Evolutionary conservation across 2,888 invertebrate genomes (phyloP), one percentile per base, ranked within the genome.

Genomic region (Tipula unca): DNA sequence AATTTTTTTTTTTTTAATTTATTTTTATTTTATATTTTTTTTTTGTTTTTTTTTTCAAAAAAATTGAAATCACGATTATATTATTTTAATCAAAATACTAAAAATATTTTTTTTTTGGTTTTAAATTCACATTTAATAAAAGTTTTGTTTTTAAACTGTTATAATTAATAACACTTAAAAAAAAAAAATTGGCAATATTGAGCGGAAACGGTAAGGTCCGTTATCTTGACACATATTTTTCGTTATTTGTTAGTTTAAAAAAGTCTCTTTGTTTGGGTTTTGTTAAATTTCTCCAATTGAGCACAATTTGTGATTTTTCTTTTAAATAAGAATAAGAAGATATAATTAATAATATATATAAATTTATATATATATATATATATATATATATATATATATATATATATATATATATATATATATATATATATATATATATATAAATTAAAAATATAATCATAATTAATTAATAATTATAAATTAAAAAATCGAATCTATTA

Each of bases 61-160:
- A 69, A 69, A 69, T 69, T 69, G 69, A 69, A 69, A 69, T 69
- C 69, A 69, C 69, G 69, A 69, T 25, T 69, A 69, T 69, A 69
- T 25, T 69, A 69, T 69, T 69, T 69, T 69, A 69, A 69, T 69
- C 69, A 69, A 69, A 69, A 69, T 69, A 69, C 69, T 69, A 69
- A 69, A 25, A 20, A 69, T 69, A 69, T 69, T 20, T 69, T 69
- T 48, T 48, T 20, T 8, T 69, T 69, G 5, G 25, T 20, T 69
- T 69, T 69, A 69, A 69, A 69, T 69, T 69, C 69, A 69, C 69
- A 69, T 69, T 69, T 69, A 69, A 69, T 69, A 69, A 69, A 25
- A 69, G 69, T 69, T 69, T 69, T 25, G 69, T 69, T 25, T n/a
- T 69, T 69, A 69, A 69, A 69, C 69, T 69, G 69, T 69, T 69